Evolutionary conservation across 2,888 invertebrate genomes (phyloP), one percentile per base, ranked within the genome.

Genomic region (Ctenicera cuprea): DNA sequence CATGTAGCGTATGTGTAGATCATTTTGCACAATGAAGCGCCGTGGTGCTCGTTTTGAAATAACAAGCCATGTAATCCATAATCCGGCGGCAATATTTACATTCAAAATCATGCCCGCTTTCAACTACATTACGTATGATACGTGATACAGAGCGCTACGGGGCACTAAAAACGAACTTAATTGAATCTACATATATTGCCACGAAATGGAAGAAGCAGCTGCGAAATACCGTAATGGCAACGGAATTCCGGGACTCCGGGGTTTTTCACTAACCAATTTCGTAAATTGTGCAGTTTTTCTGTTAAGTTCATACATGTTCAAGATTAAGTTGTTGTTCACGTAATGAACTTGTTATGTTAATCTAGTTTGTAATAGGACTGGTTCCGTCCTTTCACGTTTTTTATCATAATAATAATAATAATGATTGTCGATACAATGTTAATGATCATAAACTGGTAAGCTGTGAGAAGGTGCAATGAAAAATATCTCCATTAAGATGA

Each of bases 101-200:
- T 54, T 66, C 14, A 54, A 69, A 69, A 69, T 62, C 52, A 61
- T 69, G 37, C 59, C 43, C 43, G 43, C 41, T 50, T 62, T 59
- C 69, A 62, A 52, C 50, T 61, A 62, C 26, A 50, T 64, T 70
- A 54, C 57, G 64, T 30, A 30, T 52, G 63, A 63, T 70, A 64
- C 70, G 63, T 54, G 64, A 50, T 63, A 61, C 62, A 30, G 48
- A 62, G 16, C 70, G 41, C 70, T 33, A 48, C 16, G 33, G 64
- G 70, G 63, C 70, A 64, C 63, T 70, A 70, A 70, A 70, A 70
- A 70, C 54, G 63, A 70, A 63, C 70, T 63, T 70, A 70, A 70
- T 70, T 70, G 64, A 64, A 63, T 70, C 63, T 70, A 20, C 70
- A 70, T 70, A 70, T 20, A 70, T 70, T 54, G 70, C 48, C 43